These are phyloP conservation scores for Steromphala cineraria DNA, from an alignment of 2,888 invertebrate genomes.

Conservation along the genomic window DNA sequence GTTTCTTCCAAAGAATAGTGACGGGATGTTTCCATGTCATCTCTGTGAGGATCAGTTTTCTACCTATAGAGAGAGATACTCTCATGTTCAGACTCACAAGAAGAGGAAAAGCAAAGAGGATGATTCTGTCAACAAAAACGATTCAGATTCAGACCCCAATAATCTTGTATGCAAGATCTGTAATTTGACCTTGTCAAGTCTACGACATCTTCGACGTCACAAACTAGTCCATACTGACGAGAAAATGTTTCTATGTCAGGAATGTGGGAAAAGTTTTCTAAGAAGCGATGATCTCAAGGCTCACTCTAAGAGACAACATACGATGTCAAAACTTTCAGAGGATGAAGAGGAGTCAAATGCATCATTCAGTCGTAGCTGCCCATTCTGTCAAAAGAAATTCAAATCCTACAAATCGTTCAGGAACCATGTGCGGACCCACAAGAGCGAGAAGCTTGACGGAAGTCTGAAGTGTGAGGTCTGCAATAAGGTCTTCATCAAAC, in stretches of 20 bases:
- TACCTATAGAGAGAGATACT: not conserved
- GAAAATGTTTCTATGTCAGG: not conserved
- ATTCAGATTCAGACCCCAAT: not conserved
- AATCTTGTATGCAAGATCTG: not conserved
- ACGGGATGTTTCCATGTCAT: not conserved
- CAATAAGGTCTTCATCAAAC: slow-evolving; percentile 2
- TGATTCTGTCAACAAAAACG: not conserved
- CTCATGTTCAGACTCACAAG: not conserved
- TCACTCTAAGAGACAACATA: not conserved
- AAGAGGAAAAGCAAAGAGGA: not conserved
- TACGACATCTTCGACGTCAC: not conserved
- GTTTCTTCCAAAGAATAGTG: not conserved
- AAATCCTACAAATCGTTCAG: not conserved
- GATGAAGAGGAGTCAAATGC: not conserved
- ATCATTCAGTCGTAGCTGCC: not conserved
- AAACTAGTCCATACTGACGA: not conserved
- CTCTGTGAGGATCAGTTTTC: not conserved
- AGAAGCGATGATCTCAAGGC: not conserved
- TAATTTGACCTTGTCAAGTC: not conserved
- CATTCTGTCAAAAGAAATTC: not conserved
- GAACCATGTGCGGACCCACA: not conserved
- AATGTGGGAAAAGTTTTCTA: not conserved
- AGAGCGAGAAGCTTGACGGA: not conserved
- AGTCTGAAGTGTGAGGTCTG: not conserved
- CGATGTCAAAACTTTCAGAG: not conserved